Evolutionary conservation across 1,140 invertebrate species (phyloP), one percentile per base, ranked within the genome.

Genomic region (Rhagoletis pomonella): DNA sequence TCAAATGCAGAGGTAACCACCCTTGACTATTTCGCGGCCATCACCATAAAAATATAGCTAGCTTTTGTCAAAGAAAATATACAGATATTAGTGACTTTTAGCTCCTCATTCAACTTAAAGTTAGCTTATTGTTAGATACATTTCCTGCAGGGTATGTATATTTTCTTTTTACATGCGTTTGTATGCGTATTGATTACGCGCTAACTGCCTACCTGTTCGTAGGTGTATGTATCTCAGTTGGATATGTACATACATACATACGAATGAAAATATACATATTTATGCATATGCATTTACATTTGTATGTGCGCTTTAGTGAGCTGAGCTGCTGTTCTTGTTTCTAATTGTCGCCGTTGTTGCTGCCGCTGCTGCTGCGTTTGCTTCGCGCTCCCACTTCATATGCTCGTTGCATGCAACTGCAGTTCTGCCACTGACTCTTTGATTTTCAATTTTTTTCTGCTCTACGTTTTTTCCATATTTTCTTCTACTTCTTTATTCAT

Each of bases 361-460:
- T 69, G 39, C 4, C 3, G 12, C n/a, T 29, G 62, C 67, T 73
- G 67, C 67, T 42, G 67, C 67, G 42, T 6, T 14, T 39, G 12
- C 58, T 84, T 55, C 19, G 39, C 19, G 67, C 42, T 69, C 5
- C 19, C 42, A 5, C 19, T 69, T 69, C 7, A 39, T 42, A 42
- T 12, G 9, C 7, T 42, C 59, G 84, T 85, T 85, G 84, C 84
- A 85, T 85, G 84, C 84, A 85, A 85, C 59, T 85, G 39, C 85
- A 86, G 47, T 50, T 84, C 42, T 55, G 29, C 44, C 59, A 29
- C 42, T 85, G 84, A 39, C 60, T 86, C 59, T 86, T 86, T 86
- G 62, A 50, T 50, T 67, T 67, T 65, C 17, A 12, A 42, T 85
- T 85, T 60, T 85, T 44, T 50, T 5, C 29, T 39, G 50, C 50